Conservation (phyloP, 2,113 vertebrate genomes). For the Pelecanus crispus region DNA sequence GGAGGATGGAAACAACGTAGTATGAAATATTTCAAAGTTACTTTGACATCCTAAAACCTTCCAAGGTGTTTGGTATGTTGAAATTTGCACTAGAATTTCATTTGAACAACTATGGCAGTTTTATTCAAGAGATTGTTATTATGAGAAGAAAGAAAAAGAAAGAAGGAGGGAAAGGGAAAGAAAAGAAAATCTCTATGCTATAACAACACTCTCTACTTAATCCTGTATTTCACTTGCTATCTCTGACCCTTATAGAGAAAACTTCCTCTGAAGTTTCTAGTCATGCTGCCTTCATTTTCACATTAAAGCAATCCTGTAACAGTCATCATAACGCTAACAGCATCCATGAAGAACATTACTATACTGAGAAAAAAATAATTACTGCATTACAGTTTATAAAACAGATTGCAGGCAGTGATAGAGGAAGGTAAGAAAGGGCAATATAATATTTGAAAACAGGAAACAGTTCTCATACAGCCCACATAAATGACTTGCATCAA, state of each 20-base stretch:
- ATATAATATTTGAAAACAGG: background rate
- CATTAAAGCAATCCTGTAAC: background rate
- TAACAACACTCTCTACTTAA: background rate
- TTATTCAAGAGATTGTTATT: background rate
- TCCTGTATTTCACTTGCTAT: background rate
- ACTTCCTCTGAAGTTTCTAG: constrained; percentile 21
- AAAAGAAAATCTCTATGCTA: background rate
- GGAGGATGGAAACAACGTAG: background rate
- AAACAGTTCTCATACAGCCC: background rate
- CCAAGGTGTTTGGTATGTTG: background rate
- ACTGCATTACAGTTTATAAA: background rate
- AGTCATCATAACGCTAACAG: background rate
- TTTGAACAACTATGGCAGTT: background rate
- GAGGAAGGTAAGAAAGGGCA: background rate
- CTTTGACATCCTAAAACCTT: background rate
- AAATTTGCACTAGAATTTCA: background rate
- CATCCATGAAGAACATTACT: background rate
- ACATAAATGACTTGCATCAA: background rate
- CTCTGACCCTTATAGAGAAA: background rate
- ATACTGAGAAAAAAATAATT: background rate
- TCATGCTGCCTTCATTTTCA: constrained; percentile 13
- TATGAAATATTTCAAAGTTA: background rate
- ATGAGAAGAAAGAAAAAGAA: background rate
- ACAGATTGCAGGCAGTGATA: background rate
- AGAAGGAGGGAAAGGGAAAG: background rate